These are phyloP conservation scores for Actias luna DNA, from an alignment of 2,888 invertebrate genomes.

Conservation along the genomic window DNA sequence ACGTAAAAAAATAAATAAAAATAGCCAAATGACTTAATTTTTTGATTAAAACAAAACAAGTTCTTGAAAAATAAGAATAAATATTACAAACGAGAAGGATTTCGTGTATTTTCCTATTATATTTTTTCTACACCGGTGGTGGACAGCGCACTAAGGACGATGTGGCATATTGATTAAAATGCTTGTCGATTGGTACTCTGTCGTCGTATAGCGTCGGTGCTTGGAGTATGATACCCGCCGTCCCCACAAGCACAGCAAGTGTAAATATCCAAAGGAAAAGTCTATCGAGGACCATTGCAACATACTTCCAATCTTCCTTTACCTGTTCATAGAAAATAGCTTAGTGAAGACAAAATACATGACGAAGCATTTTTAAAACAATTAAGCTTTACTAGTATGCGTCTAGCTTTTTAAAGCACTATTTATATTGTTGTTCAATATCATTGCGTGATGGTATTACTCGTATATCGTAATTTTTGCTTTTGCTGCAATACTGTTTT, in stretches of 20 bases:
- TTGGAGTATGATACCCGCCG: constrained; percentile 96
- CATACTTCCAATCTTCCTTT: constrained; percentile 99
- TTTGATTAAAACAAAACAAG: not conserved
- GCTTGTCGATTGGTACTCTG: constrained; percentile 92
- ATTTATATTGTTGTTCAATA: too few relatives aligned
- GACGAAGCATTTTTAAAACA: too few relatives aligned
- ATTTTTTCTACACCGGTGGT: constrained; percentile 39
- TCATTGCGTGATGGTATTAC: too few relatives aligned
- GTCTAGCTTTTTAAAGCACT: too few relatives aligned
- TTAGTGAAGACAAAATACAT: too few relatives aligned
- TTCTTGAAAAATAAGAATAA: not conserved
- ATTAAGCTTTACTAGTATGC: too few relatives aligned
- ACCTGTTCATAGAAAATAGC: constrained; percentile 79
- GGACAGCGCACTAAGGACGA: constrained; percentile 89
- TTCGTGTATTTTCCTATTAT: not conserved
- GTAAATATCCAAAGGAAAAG: constrained; percentile 99
- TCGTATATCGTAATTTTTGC: too few relatives aligned
- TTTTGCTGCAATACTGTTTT: too few relatives aligned
- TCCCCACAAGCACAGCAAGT: constrained; percentile 95
- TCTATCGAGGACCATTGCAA: constrained; percentile 98
- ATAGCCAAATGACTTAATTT: not conserved
- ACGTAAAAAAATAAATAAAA: not conserved
- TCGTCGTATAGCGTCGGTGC: constrained; percentile 97
- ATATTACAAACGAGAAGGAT: constrained; percentile 1
- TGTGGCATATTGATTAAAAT: constrained; percentile 93